These are phyloP conservation scores for Esox niger DNA, from an alignment of 2,113 vertebrate species.

Conservation along the genomic window DNA sequence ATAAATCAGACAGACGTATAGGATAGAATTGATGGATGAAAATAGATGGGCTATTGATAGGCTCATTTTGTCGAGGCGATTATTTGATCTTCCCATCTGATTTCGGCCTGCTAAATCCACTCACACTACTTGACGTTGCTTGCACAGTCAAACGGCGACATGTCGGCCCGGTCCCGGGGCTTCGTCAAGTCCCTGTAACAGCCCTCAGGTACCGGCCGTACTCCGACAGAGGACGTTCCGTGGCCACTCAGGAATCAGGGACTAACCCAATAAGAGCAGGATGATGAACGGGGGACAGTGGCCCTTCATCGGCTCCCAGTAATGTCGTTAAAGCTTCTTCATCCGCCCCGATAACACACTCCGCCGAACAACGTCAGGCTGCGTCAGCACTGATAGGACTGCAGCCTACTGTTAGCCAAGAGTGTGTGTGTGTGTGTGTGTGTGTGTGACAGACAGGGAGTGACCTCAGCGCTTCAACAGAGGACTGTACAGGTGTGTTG, in stretches of 20 bases:
- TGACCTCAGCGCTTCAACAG: no score
- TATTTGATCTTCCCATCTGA: conserved; percentile 24
- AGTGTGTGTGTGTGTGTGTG: no score
- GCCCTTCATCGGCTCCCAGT: no score
- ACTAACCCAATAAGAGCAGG: conserved; percentile 55
- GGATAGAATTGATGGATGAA: background rate
- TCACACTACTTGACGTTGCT: conserved; percentile 12
- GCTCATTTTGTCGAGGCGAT: conserved; percentile 1
- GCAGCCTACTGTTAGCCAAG: no score
- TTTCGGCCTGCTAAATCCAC: conserved; percentile 20
- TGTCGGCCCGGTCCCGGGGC: conserved; percentile 14
- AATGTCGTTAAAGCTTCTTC: conserved; percentile 61
- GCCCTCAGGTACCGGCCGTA: background rate
- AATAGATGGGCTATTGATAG: conserved; percentile 1
- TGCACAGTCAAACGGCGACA: conserved; percentile 24
- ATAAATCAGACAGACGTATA: no score
- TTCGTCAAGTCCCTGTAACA: conserved; percentile 48
- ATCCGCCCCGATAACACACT: conserved; percentile 52
- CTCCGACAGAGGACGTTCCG: conserved; percentile 4
- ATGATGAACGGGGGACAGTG: conserved; percentile 33
- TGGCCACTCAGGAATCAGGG: conserved; percentile 43
- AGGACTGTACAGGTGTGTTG: no score
- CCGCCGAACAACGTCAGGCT: background rate
- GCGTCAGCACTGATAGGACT: no score
- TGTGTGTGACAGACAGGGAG: no score